Conservation (phyloP, 1,140 invertebrate genomes). For the Drosophila insularis region DNA sequence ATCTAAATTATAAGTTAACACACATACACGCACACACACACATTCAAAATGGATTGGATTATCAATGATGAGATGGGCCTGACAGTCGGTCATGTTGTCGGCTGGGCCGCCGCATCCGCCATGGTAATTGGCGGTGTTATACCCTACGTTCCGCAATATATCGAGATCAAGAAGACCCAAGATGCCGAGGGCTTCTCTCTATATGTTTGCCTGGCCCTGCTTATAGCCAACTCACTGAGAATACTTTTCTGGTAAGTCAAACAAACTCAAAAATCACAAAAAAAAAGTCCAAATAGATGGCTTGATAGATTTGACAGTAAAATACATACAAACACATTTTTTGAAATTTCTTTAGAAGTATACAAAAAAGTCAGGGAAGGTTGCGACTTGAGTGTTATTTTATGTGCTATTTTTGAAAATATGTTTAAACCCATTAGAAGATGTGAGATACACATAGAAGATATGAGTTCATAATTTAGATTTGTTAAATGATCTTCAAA, state of each 20-base stretch:
- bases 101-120: conserved; percentile 88
- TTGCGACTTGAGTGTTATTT: too few relatives aligned
- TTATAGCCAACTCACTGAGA: conserved; percentile 97
- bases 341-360: neutral
- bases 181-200: conserved; percentile 98
- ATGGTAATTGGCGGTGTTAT: conserved; percentile 96
- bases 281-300: too few relatives aligned
- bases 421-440: too few relatives aligned
- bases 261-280: neutral
- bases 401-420: too few relatives aligned
- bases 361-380: too few relatives aligned
- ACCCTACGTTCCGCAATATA: conserved; percentile 95
- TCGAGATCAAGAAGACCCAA: conserved; percentile 93
- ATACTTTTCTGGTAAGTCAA: conserved; percentile 97
- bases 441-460: too few relatives aligned
- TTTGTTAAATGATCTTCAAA: too few relatives aligned
- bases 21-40: neutral
- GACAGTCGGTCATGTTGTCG: conserved; percentile 86
- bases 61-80: conserved; percentile 87
- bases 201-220: conserved; percentile 96
- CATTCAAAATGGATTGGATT: conserved; percentile 85
- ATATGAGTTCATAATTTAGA: too few relatives aligned
- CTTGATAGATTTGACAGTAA: neutral
- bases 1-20: conserved; percentile 22
- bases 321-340: neutral